These are phyloP conservation scores for Manis javanica DNA, from an alignment of 2,797 vertebrate genomes.

Conservation along the genomic window DNA sequence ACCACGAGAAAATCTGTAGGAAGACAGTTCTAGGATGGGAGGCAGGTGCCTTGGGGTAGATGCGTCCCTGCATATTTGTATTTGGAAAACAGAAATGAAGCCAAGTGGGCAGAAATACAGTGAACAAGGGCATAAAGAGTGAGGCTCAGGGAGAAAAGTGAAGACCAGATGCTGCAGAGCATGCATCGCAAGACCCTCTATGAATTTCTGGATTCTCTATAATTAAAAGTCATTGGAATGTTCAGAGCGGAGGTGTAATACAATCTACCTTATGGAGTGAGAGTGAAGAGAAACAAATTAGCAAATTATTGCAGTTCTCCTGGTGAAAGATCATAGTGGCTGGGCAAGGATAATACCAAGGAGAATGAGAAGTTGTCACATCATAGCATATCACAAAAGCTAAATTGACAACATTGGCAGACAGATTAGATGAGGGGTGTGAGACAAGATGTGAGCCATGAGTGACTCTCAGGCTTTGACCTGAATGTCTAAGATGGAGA, in stretches of 20 bases:
- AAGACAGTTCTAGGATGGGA: background rate
- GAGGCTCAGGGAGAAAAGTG: background rate
- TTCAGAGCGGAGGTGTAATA: background rate
- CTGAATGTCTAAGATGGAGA: background rate
- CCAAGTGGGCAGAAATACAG: background rate
- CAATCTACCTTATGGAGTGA: background rate
- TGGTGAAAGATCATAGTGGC: background rate
- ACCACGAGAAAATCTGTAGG: background rate
- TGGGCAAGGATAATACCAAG: accelerated
- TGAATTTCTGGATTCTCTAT: background rate
- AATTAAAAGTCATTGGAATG: background rate
- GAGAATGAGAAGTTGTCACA: background rate
- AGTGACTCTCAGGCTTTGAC: background rate
- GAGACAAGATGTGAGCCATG: background rate
- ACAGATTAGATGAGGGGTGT: background rate
- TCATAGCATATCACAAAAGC: background rate
- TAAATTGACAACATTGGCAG: background rate
- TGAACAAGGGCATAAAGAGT: background rate
- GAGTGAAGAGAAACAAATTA: background rate
- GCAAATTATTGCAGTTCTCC: background rate
- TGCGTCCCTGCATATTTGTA: background rate
- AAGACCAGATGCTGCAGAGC: background rate
- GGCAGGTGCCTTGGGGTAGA: too few species aligned
- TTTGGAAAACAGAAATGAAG: background rate
- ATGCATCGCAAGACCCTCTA: background rate